Evolutionary conservation across 2,888 invertebrate species (phyloP), one percentile per base, ranked within the genome.

Genomic region (Stenurella melanura): DNA sequence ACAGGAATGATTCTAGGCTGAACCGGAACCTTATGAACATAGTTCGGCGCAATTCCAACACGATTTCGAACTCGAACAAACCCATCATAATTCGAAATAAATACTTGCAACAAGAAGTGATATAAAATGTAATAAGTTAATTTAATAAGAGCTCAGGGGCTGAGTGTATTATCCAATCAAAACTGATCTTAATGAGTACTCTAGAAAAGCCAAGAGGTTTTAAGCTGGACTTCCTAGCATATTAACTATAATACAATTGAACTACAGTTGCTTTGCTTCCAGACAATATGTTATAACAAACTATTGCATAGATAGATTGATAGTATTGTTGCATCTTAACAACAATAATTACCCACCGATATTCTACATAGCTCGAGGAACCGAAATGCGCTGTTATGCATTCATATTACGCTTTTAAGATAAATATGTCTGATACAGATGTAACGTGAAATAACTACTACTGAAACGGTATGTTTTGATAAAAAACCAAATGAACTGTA

Each of bases 181-280:
- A 42, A 1, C 15, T 12, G 12, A 38, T 11, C 7, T 42, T 42
- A 57, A 60, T 15, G 15, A 26, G 12, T 26, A 19, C 60, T 26
- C 60, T 60, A 26, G 26, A 10, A 60, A 60, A 26, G 60, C 15
- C 60, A 19, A 60, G 21, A 60, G 60, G 21, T 60, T 11, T 60
- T 2, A 19, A 60, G 10, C 21, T 26, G 57, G 19, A 10, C 19
- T 57, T 57, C 19, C 57, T 18, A 21, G 18, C 21, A 60, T 60
- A 21, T 60, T 60, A 60, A 26, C 1, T 18, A 19, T 50, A 19
- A 15, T 5, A 34, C 18, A 64, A 64, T 17, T n/a, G 12, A 50
- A 67, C 15, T 54, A 67, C 67, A 67, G 67, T 54, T 67, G 67
- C 60, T 19, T 67, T 15, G 67, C 50, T 54, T 15, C 50, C 18